These are phyloP conservation scores for Amazona vittata DNA, from an alignment of 2,113 vertebrate species.

Conservation along the genomic window DNA sequence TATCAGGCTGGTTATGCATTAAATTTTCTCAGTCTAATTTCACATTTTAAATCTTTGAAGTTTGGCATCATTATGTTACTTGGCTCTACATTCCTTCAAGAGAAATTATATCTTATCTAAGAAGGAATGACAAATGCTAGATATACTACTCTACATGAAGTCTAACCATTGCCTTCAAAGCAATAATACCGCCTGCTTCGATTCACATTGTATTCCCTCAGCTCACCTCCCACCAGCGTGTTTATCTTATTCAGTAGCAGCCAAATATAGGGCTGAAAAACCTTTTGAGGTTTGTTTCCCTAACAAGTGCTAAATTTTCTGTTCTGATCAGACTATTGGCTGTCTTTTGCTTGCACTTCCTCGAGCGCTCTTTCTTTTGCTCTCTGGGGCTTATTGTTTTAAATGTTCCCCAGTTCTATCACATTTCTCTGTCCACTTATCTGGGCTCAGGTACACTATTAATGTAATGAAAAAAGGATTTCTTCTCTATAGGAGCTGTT, in stretches of 20 bases:
- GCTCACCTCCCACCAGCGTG: conserved; percentile 22
- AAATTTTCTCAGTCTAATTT: conserved; percentile 22
- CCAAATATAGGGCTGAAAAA: conserved; percentile 22
- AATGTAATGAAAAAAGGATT: conserved; percentile 52
- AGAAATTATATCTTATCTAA: conserved; percentile 44
- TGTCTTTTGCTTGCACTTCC: conserved; percentile 24
- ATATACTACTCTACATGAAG: background rate
- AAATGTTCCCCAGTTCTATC: background rate
- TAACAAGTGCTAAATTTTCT: conserved; percentile 1
- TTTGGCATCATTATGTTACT: conserved; percentile 38
- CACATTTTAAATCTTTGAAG: conserved; percentile 65
- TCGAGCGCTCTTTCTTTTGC: background rate
- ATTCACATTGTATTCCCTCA: conserved; percentile 51
- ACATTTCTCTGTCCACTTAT: conserved; percentile 65
- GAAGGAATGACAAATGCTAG: conserved; percentile 41
- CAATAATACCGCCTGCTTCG: conserved; percentile 42
- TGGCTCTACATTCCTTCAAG: conserved; percentile 34
- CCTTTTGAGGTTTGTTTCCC: conserved; percentile 54
- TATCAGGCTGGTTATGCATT: conserved; percentile 13
- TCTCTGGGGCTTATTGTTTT: background rate
- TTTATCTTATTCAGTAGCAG: conserved; percentile 62
- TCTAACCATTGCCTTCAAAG: conserved; percentile 18
- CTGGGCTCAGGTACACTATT: conserved; percentile 22
- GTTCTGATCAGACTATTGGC: conserved; percentile 27
- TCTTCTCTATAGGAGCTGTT: conserved; percentile 26